Evolutionary conservation across 2,113 vertebrate genomes (phyloP).

Genomic region (human (Homo sapiens)): GRCh38 chr5:18788001-18788500

Average conservation of each 20-base stretch:
- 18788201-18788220: conserved; percentile 19
- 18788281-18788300: neutral
- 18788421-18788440: neutral
- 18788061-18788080: conserved; percentile 30
- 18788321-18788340: neutral
- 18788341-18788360: neutral
- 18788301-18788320: neutral
- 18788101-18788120: conserved; percentile 61
- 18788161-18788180: neutral
- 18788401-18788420: neutral
- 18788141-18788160: conserved; percentile 13
- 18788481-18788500: neutral
- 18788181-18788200: neutral
- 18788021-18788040: neutral
- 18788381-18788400: fast-evolving
- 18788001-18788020: neutral
- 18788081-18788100: neutral
- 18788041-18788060: conserved; percentile 54
- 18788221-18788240: conserved; percentile 2
- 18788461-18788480: neutral
- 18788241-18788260: conserved; percentile 12
- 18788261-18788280: neutral
- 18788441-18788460: neutral
- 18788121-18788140: conserved; percentile 49
- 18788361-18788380: neutral